Evolutionary conservation across 2,113 vertebrate genomes (phyloP).

Genomic region (Ctenomys sociabilis): DNA sequence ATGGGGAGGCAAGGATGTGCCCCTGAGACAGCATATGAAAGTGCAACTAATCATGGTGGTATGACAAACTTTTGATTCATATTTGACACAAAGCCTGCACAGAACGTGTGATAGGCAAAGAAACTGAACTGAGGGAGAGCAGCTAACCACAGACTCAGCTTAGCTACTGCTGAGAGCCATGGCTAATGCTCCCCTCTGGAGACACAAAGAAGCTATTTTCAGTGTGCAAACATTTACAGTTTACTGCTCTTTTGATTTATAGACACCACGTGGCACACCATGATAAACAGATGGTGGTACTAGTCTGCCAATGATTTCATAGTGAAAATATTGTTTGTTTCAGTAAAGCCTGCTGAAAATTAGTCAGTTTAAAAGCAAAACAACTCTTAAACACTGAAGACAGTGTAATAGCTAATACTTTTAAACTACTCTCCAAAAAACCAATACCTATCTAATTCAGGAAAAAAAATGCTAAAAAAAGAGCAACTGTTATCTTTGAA

Average conservation of each 20-base stretch:
- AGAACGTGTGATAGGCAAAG: background rate
- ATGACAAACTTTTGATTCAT: background rate
- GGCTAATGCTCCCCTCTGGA: background rate
- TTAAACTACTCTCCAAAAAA: constrained; percentile 23
- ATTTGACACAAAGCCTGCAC: background rate
- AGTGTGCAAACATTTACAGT: constrained; percentile 7
- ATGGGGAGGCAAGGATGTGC: too few relatives aligned
- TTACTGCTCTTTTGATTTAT: constrained; percentile 31
- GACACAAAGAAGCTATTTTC: constrained; percentile 4
- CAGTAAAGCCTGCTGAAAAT: constrained; percentile 64
- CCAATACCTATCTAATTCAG: background rate
- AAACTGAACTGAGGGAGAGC: background rate
- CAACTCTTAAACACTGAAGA: background rate
- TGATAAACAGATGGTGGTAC: constrained; percentile 12
- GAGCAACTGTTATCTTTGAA: constrained; percentile 10
- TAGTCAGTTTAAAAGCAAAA: constrained; percentile 64
- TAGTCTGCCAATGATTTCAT: constrained; percentile 46
- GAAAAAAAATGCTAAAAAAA: constrained; percentile 42
- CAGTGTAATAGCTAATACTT: constrained; percentile 39
- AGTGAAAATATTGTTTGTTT: constrained; percentile 70
- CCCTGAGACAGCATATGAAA: background rate
- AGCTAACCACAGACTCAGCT: background rate
- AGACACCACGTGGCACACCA: constrained; percentile 28
- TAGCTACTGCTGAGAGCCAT: background rate
- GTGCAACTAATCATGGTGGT: background rate